These are phyloP conservation scores for Diorhabda sublineata DNA, from an alignment of 1,140 invertebrate species.

Conservation along the genomic window DNA sequence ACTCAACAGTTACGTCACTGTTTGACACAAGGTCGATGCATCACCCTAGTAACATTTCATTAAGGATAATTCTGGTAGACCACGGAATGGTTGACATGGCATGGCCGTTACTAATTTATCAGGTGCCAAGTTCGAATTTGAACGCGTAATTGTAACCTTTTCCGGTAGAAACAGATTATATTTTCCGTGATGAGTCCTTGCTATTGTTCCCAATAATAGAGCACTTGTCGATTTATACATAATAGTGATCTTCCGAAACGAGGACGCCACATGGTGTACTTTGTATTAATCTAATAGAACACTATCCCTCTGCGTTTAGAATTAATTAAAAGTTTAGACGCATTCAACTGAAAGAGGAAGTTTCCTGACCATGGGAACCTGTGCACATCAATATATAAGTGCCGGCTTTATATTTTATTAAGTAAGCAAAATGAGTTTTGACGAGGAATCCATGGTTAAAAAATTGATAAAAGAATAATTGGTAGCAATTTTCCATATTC, in stretches of 20 bases:
- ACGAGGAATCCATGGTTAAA: too few species aligned
- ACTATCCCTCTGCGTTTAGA: constrained; percentile 35
- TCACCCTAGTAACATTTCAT: constrained; percentile 5
- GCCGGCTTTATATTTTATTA: neutral
- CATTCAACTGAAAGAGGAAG: constrained; percentile 13
- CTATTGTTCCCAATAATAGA: constrained; percentile 38
- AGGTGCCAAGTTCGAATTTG: constrained; percentile 34
- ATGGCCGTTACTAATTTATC: constrained; percentile 34
- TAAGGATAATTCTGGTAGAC: constrained; percentile 25
- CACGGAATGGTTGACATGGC: constrained; percentile 24
- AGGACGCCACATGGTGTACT: constrained; percentile 36
- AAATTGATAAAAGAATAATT: too few species aligned
- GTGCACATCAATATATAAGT: neutral
- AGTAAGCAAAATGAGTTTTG: too few species aligned
- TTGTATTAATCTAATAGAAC: constrained; percentile 38
- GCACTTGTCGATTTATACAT: constrained; percentile 37
- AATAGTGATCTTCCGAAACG: constrained; percentile 25
- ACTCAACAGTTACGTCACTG: neutral
- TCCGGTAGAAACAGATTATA: constrained; percentile 31
- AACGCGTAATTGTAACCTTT: constrained; percentile 33
- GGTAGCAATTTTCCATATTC: too few species aligned
- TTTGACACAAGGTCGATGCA: neutral
- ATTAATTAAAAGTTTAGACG: constrained; percentile 39
- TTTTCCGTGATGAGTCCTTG: constrained; percentile 33
- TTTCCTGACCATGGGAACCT: constrained; percentile 12